Conservation (phyloP, 2,888 invertebrate genomes). For the Drosophila yooni region DNA sequence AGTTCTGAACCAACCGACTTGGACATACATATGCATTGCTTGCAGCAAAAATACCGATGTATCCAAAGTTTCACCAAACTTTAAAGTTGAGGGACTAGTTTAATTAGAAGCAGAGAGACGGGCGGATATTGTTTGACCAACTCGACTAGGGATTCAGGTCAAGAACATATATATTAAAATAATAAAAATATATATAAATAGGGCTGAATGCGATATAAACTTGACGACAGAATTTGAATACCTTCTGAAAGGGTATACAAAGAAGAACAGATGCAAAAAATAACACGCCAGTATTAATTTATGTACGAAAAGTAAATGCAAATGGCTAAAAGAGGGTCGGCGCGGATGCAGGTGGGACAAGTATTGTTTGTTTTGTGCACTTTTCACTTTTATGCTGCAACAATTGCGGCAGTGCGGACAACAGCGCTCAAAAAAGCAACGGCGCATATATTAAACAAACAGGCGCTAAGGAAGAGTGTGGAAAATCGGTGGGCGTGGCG, state of each 20-base stretch:
- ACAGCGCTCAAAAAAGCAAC: slow-evolving; percentile 14
- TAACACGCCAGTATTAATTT: slow-evolving; percentile 48
- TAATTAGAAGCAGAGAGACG: not conserved
- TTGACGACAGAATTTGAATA: not conserved
- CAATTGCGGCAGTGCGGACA: slow-evolving; percentile 44
- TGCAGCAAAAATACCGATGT: not conserved
- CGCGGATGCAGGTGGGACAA: slow-evolving; percentile 24
- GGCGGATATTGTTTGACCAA: not conserved
- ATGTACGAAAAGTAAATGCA: slow-evolving; percentile 41
- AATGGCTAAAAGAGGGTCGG: slow-evolving; percentile 31
- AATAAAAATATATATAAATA: too few relatives aligned
- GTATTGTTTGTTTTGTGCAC: slow-evolving; percentile 60
- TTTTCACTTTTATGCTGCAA: slow-evolving; percentile 57
- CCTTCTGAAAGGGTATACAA: not conserved
- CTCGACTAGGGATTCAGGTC: not conserved
- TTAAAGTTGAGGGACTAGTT: not conserved
- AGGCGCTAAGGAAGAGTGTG: slow-evolving; percentile 51
- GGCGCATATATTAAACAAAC: slow-evolving; percentile 59
- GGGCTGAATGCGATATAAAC: not conserved
- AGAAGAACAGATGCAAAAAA: not conserved
- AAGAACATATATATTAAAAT: not conserved
- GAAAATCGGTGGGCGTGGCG: slow-evolving; percentile 16
- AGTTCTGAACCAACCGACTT: not conserved
- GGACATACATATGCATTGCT: not conserved
- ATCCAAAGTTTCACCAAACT: not conserved